Percentiles rank a stretch among this genome's conserved stretches.
Conservation (phyloP, 2,888 invertebrate genomes). For the Eudemis profundana region DNA sequence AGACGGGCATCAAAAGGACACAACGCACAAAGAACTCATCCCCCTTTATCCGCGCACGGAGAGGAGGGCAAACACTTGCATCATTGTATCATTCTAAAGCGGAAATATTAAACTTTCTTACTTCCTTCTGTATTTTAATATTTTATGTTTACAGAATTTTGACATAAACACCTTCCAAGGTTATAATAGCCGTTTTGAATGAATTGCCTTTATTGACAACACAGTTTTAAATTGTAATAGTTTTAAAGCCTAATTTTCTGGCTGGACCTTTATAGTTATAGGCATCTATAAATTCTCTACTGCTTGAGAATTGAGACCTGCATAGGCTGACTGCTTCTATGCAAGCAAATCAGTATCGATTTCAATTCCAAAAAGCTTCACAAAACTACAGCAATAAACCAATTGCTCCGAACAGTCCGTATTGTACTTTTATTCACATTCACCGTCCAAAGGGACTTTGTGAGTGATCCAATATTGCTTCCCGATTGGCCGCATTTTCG, state of each 20-base stretch:
- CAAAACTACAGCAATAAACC: slow-evolving; percentile 6
- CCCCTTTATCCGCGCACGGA: slow-evolving; percentile 27
- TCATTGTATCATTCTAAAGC: slow-evolving; percentile 43
- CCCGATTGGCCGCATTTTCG: slow-evolving; percentile 51
- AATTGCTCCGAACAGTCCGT: slow-evolving; percentile 7
- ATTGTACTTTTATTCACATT: slow-evolving; percentile 18
- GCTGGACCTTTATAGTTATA: too few species aligned
- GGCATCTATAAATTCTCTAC: too few species aligned
- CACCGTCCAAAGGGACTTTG: slow-evolving; percentile 52
- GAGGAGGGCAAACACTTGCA: slow-evolving; percentile 32
- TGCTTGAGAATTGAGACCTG: too few species aligned
- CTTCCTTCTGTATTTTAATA: too few species aligned
- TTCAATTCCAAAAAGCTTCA: background rate
- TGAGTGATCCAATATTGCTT: slow-evolving; percentile 60
- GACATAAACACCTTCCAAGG: too few species aligned
- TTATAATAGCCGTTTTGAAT: too few species aligned
- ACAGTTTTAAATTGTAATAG: too few species aligned
- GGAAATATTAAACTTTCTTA: slow-evolving; percentile 46
- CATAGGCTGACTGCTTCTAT: background rate
- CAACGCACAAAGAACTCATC: slow-evolving; percentile 30
- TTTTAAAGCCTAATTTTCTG: too few species aligned
- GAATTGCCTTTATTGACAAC: too few species aligned
- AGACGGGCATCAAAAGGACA: slow-evolving; percentile 37
- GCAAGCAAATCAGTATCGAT: background rate
- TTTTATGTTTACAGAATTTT: too few species aligned